These are phyloP conservation scores for Ostrea denselamellosa DNA, from an alignment of 1,140 invertebrate genomes.

Conservation along the genomic window DNA sequence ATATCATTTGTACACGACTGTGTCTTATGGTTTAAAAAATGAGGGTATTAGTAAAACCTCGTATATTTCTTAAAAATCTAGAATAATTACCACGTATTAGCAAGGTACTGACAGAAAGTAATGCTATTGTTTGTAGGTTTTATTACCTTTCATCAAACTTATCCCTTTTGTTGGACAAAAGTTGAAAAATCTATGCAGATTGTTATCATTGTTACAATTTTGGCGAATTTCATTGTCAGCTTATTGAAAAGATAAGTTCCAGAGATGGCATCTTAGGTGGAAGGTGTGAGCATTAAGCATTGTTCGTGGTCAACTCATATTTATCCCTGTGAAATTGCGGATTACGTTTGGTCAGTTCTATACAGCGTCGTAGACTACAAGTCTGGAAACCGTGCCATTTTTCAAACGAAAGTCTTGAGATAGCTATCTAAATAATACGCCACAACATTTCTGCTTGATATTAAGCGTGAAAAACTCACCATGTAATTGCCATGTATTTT, in stretches of 20 bases:
- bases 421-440: constrained; percentile 12
- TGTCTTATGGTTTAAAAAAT: not conserved
- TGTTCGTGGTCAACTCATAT: not conserved
- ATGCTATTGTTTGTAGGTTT: not conserved
- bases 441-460: constrained; percentile 1
- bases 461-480: constrained; percentile 34
- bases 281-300: not conserved
- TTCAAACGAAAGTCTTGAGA: constrained; percentile 27
- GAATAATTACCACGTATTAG: not conserved
- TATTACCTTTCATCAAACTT: not conserved
- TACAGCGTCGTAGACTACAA: not conserved
- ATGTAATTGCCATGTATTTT: constrained; percentile 13
- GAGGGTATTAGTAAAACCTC: not conserved
- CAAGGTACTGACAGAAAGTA: not conserved
- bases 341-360: constrained; percentile 30
- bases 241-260: not conserved
- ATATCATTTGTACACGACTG: not conserved
- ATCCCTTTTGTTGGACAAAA: not conserved
- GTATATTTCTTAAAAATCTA: not conserved
- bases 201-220: not conserved
- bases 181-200: not conserved
- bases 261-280: not conserved
- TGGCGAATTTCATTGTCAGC: not conserved
- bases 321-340: constrained; percentile 10
- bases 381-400: constrained; percentile 23